Conservation (phyloP, 2,113 vertebrate genomes). For the Eidolon helvum region DNA sequence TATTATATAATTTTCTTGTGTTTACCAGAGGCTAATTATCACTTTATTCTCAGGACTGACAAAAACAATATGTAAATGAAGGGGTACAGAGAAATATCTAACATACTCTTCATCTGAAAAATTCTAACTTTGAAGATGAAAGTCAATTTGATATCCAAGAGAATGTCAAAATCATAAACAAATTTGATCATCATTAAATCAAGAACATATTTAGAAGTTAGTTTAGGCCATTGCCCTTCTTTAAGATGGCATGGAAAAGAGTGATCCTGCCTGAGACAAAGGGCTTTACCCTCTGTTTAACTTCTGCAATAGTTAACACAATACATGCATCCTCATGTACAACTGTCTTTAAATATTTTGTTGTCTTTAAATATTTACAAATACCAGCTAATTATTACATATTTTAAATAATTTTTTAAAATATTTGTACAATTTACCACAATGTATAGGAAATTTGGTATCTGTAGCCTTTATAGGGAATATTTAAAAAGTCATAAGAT, state of each 20-base stretch:
- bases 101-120: background rate
- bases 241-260: background rate
- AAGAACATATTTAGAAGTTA: background rate
- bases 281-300: background rate
- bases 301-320: background rate
- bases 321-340: background rate
- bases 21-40: background rate
- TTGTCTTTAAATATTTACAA: background rate
- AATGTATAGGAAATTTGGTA: background rate
- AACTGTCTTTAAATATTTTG: background rate
- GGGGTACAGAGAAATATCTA: background rate
- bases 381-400: background rate
- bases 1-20: background rate
- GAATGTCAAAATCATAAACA: slow-evolving; percentile 40
- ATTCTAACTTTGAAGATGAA: slow-evolving; percentile 34
- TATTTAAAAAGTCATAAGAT: background rate
- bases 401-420: background rate
- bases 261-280: background rate
- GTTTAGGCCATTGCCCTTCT: background rate
- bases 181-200: background rate
- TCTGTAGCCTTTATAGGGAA: background rate
- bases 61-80: background rate
- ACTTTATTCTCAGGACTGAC: background rate
- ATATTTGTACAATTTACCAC: background rate
- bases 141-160: background rate